phyloP scores from a whole-genome alignment of 23 tunicate genomes.

The Styela plicata region DNA sequence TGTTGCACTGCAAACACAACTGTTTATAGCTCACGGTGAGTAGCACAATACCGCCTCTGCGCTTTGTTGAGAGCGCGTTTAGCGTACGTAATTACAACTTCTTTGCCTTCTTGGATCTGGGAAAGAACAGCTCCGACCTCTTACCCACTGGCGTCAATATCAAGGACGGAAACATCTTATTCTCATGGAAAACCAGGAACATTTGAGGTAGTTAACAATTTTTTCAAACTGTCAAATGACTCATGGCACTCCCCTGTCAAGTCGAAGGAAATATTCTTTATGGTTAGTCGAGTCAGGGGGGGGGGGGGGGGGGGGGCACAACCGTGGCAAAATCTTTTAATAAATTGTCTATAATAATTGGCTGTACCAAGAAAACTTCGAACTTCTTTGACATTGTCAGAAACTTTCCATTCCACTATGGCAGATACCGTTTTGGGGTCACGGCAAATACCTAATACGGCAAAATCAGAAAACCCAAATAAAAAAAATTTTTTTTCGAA shows the following conservation, averaged over 20 bases:
- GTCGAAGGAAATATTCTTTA: background rate
- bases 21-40: conserved; percentile 21
- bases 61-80: conserved; percentile 26
- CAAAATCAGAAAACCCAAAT: background rate
- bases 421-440: background rate
- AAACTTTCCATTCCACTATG: background rate
- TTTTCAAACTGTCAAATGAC: background rate
- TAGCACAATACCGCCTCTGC: conserved; percentile 24
- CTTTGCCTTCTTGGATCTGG: conserved; percentile 23
- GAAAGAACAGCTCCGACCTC: conserved; percentile 33
- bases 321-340: background rate
- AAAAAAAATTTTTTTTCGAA: background rate
- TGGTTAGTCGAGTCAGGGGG: background rate
- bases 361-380: conserved; percentile 3
- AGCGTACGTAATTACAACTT: conserved; percentile 30
- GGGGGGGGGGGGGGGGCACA: too few relatives aligned
- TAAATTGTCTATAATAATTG: background rate
- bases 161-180: background rate
- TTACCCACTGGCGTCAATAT: conserved; percentile 30
- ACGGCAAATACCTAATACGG: background rate
- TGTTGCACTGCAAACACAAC: conserved; percentile 11
- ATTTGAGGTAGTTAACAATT: background rate
- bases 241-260: background rate
- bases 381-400: background rate
- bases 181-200: conserved; percentile 4